Conservation (phyloP, 2,888 invertebrate genomes). For the Stramonita haemastoma region DNA sequence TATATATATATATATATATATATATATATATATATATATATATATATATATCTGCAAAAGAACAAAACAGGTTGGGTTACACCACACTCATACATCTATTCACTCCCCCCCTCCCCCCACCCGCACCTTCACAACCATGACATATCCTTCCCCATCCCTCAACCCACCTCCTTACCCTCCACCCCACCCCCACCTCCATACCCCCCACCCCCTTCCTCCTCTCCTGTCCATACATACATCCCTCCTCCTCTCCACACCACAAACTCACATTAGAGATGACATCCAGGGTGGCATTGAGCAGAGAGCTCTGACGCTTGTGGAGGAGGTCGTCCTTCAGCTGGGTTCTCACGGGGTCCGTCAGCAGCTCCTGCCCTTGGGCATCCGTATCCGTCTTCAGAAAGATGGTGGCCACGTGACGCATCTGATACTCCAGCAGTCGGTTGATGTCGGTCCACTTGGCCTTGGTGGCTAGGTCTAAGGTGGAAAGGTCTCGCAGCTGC, state of each 20-base stretch:
- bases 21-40: too few species aligned
- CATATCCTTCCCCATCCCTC: too few species aligned
- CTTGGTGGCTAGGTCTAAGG: background rate
- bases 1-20: too few species aligned
- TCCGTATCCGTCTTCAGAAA: background rate
- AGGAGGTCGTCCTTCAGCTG: slow-evolving; percentile 22
- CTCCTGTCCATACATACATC: background rate
- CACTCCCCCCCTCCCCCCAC: too few species aligned
- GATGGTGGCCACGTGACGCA: background rate
- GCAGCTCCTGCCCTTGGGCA: background rate
- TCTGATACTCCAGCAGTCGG: background rate
- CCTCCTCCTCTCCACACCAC: background rate
- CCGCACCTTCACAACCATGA: too few species aligned
- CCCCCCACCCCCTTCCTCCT: background rate
- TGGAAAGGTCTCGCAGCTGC: background rate
- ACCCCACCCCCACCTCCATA: background rate
- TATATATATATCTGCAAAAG: too few species aligned
- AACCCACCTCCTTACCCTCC: too few species aligned
- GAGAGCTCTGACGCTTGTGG: background rate
- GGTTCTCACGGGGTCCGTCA: background rate
- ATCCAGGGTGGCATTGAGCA: slow-evolving; percentile 34
- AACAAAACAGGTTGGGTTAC: too few species aligned
- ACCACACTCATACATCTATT: too few species aligned
- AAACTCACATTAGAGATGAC: slow-evolving; percentile 34
- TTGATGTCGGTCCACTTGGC: background rate